Percentiles rank a stretch among this genome's conserved stretches.
phyloP scores from a whole-genome alignment of 2,113 vertebrate species.

The Urocynchramus pylzowi region DNA sequence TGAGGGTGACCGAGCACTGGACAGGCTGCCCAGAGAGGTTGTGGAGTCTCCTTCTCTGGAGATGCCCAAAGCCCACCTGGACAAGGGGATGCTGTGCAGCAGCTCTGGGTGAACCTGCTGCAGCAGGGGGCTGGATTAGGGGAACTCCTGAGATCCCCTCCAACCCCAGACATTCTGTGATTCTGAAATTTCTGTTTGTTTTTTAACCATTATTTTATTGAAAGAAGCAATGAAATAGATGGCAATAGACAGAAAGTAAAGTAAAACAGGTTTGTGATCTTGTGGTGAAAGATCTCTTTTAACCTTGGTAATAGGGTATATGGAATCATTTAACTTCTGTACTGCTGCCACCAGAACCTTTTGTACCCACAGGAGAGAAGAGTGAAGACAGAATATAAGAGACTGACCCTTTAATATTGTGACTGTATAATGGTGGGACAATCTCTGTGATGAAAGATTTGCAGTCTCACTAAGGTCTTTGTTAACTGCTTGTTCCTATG shows the following conservation, averaged over 20 bases:
- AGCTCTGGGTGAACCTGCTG: not conserved
- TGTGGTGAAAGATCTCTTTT: not conserved
- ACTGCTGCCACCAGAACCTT: not conserved
- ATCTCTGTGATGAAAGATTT: not conserved
- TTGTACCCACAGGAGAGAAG: not conserved
- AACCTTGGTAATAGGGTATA: fast-evolving
- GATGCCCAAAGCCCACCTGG: not conserved
- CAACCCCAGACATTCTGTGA: not conserved
- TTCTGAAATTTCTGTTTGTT: not conserved
- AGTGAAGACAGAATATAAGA: not conserved
- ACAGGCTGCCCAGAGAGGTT: not conserved
- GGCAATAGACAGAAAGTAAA: not conserved
- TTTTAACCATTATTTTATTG: not conserved
- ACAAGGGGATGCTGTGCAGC: not conserved
- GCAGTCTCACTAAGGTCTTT: not conserved
- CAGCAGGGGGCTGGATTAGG: not conserved
- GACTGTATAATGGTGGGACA: not conserved
- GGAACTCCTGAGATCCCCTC: not conserved
- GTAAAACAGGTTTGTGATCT: not conserved
- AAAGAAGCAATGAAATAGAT: not conserved
- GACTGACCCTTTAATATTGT: not conserved
- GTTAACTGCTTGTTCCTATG: not conserved
- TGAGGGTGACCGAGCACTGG: not conserved
- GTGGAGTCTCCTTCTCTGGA: not conserved
- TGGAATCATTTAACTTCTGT: not conserved